A percentile compares a stretch with the other conserved stretches of the same genome.
Conservation (phyloP, 2,797 vertebrate genomes). For the Macropus fuliginosus region DNA sequence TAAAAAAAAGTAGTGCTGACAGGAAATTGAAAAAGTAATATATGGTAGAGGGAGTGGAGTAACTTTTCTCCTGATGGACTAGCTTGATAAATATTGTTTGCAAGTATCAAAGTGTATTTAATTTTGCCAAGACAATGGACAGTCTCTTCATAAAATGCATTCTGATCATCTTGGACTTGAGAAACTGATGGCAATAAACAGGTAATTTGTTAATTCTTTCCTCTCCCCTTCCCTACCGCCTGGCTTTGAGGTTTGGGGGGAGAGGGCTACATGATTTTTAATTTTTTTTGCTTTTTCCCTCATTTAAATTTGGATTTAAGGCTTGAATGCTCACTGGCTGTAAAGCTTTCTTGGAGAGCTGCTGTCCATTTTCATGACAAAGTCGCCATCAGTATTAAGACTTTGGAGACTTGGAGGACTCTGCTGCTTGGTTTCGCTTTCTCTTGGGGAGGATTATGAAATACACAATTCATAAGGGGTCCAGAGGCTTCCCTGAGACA, state of each 20-base stretch:
- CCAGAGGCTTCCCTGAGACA: conserved; percentile 33
- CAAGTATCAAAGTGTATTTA: conserved; percentile 85
- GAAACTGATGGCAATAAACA: conserved; percentile 80
- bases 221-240: not conserved
- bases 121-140: conserved; percentile 85
- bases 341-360: conserved; percentile 48
- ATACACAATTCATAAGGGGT: conserved; percentile 35
- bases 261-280: not conserved
- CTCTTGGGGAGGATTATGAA: conserved; percentile 49
- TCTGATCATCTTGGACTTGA: conserved; percentile 79
- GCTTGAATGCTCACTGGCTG: conserved; percentile 49
- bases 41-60: conserved; percentile 84
- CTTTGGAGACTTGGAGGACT: conserved; percentile 37
- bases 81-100: conserved; percentile 85
- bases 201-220: conserved; percentile 80
- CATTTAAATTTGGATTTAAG: conserved; percentile 78
- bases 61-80: conserved; percentile 87
- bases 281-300: conserved; percentile 75
- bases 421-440: not conserved
- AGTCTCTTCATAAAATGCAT: conserved; percentile 84
- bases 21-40: conserved; percentile 90
- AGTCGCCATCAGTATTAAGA: conserved; percentile 33
- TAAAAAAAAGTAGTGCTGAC: conserved; percentile 81
- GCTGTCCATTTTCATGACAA: conserved; percentile 56
- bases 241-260: not conserved